Evolutionary conservation across 2,797 vertebrate species (phyloP), one percentile per base, ranked within the genome.

Genomic region (Anas georgica): DNA sequence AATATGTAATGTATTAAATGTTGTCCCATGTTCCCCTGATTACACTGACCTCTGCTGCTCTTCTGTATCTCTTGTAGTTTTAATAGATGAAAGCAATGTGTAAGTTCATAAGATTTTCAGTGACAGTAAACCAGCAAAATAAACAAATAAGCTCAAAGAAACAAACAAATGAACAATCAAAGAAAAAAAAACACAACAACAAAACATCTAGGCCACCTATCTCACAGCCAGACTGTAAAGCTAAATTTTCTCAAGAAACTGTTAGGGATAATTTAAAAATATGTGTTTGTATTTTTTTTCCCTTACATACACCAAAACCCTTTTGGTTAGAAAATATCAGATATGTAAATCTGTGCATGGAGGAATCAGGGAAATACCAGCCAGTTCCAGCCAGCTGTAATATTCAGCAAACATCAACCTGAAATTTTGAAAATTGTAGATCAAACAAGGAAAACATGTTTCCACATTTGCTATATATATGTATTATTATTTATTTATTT

Each of bases 71-170:
- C 37, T 13, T 48, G 6, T 39, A 76, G 25, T 31, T 95, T 73
- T 82, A 31, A 82, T 89, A 75, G 28, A 11, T 43, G 12, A 89
- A 87, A 78, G 54, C 39, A 37, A 28, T 45, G 6, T 1, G 0
- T 26, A 72, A 31, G 13, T 4, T 76, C 8, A 28, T 31, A 39
- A 67, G 31, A 7, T 4, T 76, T 68, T 52, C 59, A 74, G 7
- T 59, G n/a, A 63, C 39, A 12, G 31, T 4, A 92, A 86, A 83
- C 29, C 20, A 74, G 37, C 14, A 60, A 73, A 80, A 56, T 23
- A 86, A 66, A 21, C 2, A 10, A 66, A 31, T 29, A 60, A 6
- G 0, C 1, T 43, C 7, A 50, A 20, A 70, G 4, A 20, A 79
- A 58, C 17, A 85, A 60, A 18, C 1, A 37, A 56, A 31, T 2